Evolutionary conservation across 2,797 vertebrate species (phyloP).

Genomic region (Pipistrellus nathusii): DNA sequence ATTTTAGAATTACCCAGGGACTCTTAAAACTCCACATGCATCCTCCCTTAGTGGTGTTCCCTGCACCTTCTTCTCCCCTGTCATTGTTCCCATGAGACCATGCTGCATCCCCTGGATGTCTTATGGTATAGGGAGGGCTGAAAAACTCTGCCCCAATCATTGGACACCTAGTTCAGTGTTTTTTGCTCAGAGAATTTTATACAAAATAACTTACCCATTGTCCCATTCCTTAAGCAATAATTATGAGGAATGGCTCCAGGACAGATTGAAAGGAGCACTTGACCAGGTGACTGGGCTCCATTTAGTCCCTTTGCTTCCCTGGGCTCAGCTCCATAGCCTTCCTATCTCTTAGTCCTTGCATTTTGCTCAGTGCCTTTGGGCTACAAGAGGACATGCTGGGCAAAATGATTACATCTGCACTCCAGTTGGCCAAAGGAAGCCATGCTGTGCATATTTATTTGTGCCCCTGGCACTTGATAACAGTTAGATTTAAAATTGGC

Average conservation of each 20-base stretch:
- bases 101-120: neutral
- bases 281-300: neutral
- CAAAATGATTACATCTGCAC: constrained; percentile 41
- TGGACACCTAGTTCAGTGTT: neutral
- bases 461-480: constrained; percentile 55
- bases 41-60: neutral
- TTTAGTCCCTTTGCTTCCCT: neutral
- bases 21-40: neutral
- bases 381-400: constrained; percentile 58
- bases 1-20: neutral
- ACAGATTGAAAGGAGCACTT: neutral
- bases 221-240: neutral
- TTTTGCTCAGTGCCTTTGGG: constrained; percentile 47
- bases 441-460: constrained; percentile 70
- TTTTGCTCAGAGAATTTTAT: neutral
- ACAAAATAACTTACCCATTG: neutral
- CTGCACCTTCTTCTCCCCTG: neutral
- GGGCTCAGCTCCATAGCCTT: neutral
- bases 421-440: constrained; percentile 70
- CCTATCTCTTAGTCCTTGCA: neutral
- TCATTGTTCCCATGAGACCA: neutral
- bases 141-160: neutral
- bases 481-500: constrained; percentile 64
- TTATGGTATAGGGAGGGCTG: neutral
- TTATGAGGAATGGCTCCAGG: neutral